Base-by-base conservation (phyloP, 2,113 vertebrate genomes). In the Leptobrachium ailaonicum region DNA sequence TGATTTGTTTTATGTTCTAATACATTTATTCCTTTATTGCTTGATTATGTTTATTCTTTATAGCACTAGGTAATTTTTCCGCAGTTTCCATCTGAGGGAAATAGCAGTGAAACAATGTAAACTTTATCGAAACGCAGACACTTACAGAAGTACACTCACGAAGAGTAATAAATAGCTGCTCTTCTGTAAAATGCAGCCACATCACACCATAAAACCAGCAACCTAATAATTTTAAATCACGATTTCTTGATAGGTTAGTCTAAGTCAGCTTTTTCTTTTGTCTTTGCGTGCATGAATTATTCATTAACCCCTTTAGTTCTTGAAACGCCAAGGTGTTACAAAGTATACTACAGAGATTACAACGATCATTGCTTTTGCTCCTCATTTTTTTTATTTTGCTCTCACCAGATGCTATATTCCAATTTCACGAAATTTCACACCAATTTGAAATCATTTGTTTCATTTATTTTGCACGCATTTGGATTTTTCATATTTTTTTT, bases 381-480 rank as follows among this genome's bases (percentile, higher is more conserved):
- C 5, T 72, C 50, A 4, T 6, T 64, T 60, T 60, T 60, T 73
- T 32, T 73, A 62, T 56, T 58, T 8, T 60, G 8, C 47, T 43
- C 6, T 56, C 63, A 47, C 60, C 63, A 74, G 47, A 74, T 42
- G 10, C 64, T 44, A n/a, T 56, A 68, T 56, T 74, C 70, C 53
- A 42, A 68, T 20, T 60, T 64, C n/a, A 75, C 58, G 79, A 45
- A 69, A 69, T 81, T 75, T 81, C 72, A 69, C 56, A 71, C 71
- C 47, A 32, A 73, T 74, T 75, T 62, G 53, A 45, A 60, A 75
- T 81, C 45, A 75, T 74, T 75, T 69, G 72, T 81, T 75, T 75
- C 79, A 69, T 81, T 81, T 81, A 58, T 75, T 58, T 68, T 53
- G 78, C 20, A 62, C 54, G 41, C 71, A 12, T 68, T 32, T 32